These are phyloP conservation scores for Diachrysia chrysitis DNA, from an alignment of 2,888 invertebrate genomes.

Conservation along the genomic window DNA sequence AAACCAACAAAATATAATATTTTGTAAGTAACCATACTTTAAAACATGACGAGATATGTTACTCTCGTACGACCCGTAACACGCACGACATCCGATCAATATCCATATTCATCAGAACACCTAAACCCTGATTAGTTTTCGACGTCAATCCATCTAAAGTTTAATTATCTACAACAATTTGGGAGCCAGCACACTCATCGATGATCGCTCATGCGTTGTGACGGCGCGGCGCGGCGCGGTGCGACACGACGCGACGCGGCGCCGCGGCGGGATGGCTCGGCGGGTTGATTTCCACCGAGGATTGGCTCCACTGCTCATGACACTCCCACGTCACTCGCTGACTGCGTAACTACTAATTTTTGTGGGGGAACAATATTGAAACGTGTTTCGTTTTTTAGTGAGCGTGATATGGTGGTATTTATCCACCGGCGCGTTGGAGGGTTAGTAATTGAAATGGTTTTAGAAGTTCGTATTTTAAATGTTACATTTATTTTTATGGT, in stretches of 20 bases:
- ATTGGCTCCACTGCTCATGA: slow-evolving; percentile 48
- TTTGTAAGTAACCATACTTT: no score
- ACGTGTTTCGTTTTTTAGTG: slow-evolving; percentile 44
- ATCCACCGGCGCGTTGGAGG: slow-evolving; percentile 24
- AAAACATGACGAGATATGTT: no score
- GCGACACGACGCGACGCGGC: background rate
- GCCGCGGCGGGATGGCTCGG: background rate
- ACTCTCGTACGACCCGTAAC: background rate
- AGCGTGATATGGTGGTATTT: slow-evolving; percentile 20
- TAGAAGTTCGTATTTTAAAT: slow-evolving; percentile 19
- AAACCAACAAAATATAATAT: no score
- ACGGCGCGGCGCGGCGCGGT: slow-evolving; percentile 32
- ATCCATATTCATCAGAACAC: slow-evolving; percentile 12
- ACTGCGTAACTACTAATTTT: slow-evolving; percentile 25
- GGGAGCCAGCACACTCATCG: slow-evolving; percentile 42
- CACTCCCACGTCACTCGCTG: slow-evolving; percentile 41
- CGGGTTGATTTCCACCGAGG: slow-evolving; percentile 59
- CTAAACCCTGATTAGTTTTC: slow-evolving; percentile 51
- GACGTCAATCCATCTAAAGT: slow-evolving; percentile 57
- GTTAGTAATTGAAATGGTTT: slow-evolving; percentile 40
- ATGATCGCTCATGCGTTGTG: slow-evolving; percentile 58
- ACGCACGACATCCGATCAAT: slow-evolving; percentile 15
- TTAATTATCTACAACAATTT: slow-evolving; percentile 58
- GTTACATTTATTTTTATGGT: slow-evolving; percentile 3
- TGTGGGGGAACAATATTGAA: slow-evolving; percentile 50